Conservation (phyloP, 2,888 invertebrate species). For the Amphipyra tragopoginis region DNA sequence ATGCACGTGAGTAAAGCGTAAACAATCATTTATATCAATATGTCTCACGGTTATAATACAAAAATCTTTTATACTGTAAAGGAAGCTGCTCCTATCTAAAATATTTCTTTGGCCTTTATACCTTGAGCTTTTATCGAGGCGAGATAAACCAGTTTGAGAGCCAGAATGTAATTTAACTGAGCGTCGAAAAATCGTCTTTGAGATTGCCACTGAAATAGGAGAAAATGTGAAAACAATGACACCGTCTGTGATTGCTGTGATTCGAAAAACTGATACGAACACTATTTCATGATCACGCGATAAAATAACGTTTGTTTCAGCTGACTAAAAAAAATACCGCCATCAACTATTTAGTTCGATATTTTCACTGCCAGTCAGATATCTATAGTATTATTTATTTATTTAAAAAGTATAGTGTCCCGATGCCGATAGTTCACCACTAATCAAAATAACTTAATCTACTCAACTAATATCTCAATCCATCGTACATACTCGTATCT, state of each 20-base stretch:
- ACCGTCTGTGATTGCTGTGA: constrained; percentile 6
- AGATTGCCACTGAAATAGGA: constrained; percentile 36
- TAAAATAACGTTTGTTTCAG: constrained; percentile 3
- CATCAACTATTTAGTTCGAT: no score
- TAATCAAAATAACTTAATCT: no score
- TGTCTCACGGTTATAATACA: no score
- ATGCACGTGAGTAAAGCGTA: no score
- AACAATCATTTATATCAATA: no score
- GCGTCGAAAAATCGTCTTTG: constrained; percentile 35
- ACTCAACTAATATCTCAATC: no score
- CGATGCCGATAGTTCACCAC: no score
- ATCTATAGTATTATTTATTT: no score
- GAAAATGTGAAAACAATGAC: constrained; percentile 35
- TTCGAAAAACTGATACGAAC: constrained; percentile 20
- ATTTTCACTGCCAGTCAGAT: no score
- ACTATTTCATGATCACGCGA: constrained; percentile 13
- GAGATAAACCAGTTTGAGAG: constrained; percentile 41
- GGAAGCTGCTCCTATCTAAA: constrained; percentile 9
- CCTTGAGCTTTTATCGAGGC: constrained; percentile 23
- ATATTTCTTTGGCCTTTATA: constrained; percentile 26
- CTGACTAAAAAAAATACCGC: no score
- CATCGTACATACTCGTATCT: no score
- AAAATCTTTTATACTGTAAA: constrained; percentile 13
- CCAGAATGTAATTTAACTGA: constrained; percentile 36
- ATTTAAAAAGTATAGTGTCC: no score